A percentile compares a stretch with the other conserved stretches of the same genome.
Evolutionary conservation across 2,113 vertebrate genomes (phyloP).

Genomic region (Rousettus leschenaultii): DNA sequence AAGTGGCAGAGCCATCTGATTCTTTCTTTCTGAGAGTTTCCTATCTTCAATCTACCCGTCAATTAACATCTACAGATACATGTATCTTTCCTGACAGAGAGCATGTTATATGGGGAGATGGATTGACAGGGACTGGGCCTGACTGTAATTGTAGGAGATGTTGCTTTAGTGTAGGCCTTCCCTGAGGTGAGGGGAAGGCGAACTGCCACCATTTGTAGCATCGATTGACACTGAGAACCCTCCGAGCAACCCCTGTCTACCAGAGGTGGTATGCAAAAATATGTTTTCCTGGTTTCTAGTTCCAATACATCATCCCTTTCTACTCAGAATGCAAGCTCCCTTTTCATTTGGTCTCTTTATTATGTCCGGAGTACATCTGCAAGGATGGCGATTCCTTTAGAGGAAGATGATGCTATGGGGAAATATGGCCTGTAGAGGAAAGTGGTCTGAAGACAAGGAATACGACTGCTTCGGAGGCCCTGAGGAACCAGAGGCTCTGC

Average conservation of each 20-base stretch:
- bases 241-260: background rate
- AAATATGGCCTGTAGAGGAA: background rate
- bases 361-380: background rate
- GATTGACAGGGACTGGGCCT: background rate
- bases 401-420: background rate
- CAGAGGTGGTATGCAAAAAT: background rate
- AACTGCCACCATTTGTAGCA: background rate
- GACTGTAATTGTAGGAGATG: background rate
- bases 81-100: background rate
- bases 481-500: background rate
- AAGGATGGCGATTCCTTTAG: background rate
- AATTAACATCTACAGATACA: background rate
- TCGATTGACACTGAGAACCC: background rate
- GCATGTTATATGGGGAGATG: background rate
- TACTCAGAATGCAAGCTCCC: background rate
- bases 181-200: background rate
- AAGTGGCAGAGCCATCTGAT: background rate
- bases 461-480: background rate
- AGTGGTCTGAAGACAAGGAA: background rate
- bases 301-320: background rate
- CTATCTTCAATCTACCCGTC: slow-evolving; percentile 26
- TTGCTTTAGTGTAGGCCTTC: background rate
- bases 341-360: background rate
- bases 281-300: background rate
- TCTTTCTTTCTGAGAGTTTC: background rate